Conservation (phyloP, 1,140 invertebrate genomes). For the Lithobius niger region DNA sequence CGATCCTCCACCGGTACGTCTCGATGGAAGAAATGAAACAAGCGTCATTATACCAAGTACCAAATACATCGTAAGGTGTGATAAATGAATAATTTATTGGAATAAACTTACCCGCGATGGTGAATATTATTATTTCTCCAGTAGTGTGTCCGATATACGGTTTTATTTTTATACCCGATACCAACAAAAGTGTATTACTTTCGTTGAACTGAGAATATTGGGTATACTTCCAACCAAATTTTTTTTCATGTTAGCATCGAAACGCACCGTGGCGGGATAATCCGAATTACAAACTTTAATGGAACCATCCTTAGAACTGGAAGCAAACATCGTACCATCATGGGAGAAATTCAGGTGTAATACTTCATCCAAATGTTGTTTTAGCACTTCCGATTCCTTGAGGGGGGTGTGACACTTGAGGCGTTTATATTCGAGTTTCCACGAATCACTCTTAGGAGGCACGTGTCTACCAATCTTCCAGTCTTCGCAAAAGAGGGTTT, state of each 20-base stretch:
- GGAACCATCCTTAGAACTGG: conserved; percentile 59
- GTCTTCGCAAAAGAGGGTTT: conserved; percentile 24
- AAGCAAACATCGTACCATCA: conserved; percentile 75
- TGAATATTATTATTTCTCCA: conserved; percentile 79
- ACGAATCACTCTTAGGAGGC: conserved; percentile 34
- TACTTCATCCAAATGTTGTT: conserved; percentile 58
- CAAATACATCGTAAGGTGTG: no score
- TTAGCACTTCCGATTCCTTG: conserved; percentile 56
- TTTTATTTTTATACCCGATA: conserved; percentile 76
- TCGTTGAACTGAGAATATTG: conserved; percentile 81
- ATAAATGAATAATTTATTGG: no score
- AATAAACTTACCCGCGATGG: conserved; percentile 51
- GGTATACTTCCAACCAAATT: conserved; percentile 77
- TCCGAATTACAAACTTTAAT: conserved; percentile 54
- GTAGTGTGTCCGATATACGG: conserved; percentile 59
- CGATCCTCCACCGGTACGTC: no score
- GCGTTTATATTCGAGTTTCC: conserved; percentile 62
- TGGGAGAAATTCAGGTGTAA: conserved; percentile 79
- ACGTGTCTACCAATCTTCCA: conserved; percentile 7
- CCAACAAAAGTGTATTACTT: conserved; percentile 62
- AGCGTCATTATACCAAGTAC: no score
- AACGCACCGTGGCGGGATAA: conserved; percentile 56
- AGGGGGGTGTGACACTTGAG: conserved; percentile 60
- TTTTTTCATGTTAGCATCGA: conserved; percentile 62
- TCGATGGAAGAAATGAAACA: no score